Conservation (phyloP, 2,113 vertebrate genomes). For the Nematolebias whitei region DNA sequence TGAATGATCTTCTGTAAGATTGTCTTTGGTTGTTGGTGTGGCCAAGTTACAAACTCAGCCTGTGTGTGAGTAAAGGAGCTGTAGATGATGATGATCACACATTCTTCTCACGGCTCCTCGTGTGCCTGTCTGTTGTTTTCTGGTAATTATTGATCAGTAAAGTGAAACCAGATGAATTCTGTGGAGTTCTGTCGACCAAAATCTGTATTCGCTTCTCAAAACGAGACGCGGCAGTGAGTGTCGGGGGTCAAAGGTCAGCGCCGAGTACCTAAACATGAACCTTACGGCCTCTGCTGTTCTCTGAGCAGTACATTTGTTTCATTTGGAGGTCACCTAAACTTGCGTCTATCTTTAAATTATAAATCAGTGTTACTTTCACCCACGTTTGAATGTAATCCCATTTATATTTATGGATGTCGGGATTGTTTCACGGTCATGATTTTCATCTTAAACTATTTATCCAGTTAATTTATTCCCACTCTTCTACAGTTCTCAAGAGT, state of each 20-base stretch:
- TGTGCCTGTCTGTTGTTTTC: background rate
- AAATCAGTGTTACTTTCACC: background rate
- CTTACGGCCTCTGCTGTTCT: background rate
- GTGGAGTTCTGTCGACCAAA: background rate
- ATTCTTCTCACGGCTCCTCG: background rate
- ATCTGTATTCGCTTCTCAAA: background rate
- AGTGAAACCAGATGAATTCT: conserved; percentile 7
- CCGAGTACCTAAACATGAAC: background rate
- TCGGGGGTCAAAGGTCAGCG: conserved; percentile 17
- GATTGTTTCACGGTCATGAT: conserved; percentile 5
- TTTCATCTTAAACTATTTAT: conserved; percentile 33
- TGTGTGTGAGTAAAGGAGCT: background rate
- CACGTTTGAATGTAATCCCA: background rate
- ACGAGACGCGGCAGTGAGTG: conserved; percentile 33
- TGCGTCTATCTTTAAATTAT: background rate
- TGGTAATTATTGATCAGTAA: background rate
- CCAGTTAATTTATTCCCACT: conserved; percentile 23
- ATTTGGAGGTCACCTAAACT: background rate
- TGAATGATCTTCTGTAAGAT: too few relatives aligned
- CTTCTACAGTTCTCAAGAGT: conserved; percentile 47
- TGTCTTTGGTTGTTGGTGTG: too few relatives aligned
- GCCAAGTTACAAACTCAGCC: too few relatives aligned
- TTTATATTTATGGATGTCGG: background rate
- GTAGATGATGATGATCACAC: background rate
- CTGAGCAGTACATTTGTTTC: background rate